These are phyloP conservation scores for Malaclemys terrapin DNA, from an alignment of 2,113 vertebrate species.

Conservation along the genomic window DNA sequence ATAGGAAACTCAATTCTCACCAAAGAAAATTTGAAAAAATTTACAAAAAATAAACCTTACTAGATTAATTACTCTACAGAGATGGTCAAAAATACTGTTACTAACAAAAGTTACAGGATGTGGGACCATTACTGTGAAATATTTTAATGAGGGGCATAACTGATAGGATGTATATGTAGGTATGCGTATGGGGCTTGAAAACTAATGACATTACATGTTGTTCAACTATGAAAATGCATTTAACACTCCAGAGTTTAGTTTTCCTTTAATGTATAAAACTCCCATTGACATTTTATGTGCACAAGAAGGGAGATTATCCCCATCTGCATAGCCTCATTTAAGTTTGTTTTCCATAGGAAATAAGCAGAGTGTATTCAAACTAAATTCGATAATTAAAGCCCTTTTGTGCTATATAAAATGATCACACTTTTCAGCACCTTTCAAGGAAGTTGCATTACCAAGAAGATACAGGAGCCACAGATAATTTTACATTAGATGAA, in stretches of 20 bases:
- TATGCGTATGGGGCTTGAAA: background rate
- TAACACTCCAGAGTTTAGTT: background rate
- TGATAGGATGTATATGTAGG: background rate
- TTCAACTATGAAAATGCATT: fast-evolving
- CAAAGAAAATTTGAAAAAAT: background rate
- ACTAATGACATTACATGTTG: background rate
- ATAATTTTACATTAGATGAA: background rate
- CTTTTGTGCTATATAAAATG: background rate
- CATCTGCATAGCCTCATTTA: background rate
- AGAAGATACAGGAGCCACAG: background rate
- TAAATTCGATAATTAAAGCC: background rate
- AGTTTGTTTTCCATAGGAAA: background rate
- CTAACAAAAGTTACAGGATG: background rate
- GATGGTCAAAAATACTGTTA: background rate
- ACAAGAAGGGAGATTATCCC: background rate
- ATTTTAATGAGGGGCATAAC: background rate
- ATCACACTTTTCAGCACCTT: background rate
- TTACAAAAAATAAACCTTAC: background rate
- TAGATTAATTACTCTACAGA: background rate
- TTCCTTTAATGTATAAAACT: background rate
- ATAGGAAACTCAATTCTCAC: background rate
- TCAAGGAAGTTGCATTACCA: background rate
- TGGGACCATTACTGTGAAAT: background rate
- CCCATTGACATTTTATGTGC: background rate
- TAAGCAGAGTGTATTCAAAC: constrained; percentile 2